Base-by-base conservation (phyloP, 2,888 invertebrate species). In the Protodeltote pygarga region DNA sequence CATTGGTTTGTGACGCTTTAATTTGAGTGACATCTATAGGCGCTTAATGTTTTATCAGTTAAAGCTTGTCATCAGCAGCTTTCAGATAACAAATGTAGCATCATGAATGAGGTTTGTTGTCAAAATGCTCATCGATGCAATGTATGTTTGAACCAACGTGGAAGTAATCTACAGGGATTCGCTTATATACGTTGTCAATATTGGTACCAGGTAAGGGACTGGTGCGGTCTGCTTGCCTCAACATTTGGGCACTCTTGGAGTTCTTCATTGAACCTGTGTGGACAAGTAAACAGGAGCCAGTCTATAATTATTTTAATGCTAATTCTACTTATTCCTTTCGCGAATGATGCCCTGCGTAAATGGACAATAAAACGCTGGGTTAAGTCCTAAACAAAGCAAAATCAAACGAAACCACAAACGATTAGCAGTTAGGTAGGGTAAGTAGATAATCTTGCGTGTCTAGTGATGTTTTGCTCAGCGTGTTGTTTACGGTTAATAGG, bases 201-300 rank as follows among this genome's bases (percentile, higher is more conserved):
- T 79, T 71, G 79, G 93, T 94, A 93, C 93, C 92, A 86, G 92
- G 92, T 89, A 85, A 89, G 83, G 93, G 92, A 92, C 92, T 93
- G 92, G 93, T 92, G 92, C 92, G 93, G 92, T 93, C 93, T 85
- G 93, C 85, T 83, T 90, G 93, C 85, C 93, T 93, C 93, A 94
- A 93, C 92, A 93, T 93, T 92, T 94, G 93, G 88, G 94, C 94
- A 93, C 94, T 94, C 91, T 93, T 92, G 81, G 94, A 94, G 85
- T 93, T 93, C 93, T 93, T 93, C 94, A 94, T 94, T 87, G 93
- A 92, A 88, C 93, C 92, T 92, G 92, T 85, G 83, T 83, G 89
- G 89, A 90, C 89, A 91, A 91, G 85, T 88, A 89, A 89, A 91
- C 75, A 85, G 83, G 83, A 77, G 75, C 82, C 78, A 73, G 72